phyloP scores from a whole-genome alignment of 2,888 invertebrate genomes.

The Calameuta idolon region DNA sequence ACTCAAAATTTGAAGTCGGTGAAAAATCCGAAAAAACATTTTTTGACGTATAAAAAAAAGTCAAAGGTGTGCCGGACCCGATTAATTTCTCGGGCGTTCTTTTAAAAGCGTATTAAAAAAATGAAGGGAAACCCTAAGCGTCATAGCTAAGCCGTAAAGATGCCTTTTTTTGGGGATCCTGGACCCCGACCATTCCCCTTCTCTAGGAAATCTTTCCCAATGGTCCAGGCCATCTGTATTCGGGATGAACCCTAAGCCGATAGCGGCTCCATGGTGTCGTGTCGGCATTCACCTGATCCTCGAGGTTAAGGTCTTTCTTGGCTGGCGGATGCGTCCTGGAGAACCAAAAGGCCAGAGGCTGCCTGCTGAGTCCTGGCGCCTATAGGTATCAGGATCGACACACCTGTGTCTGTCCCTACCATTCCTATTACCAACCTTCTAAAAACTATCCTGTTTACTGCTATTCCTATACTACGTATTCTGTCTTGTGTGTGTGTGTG shows the following conservation, averaged over 20 bases:
- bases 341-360: constrained; percentile 36
- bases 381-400: constrained; percentile 34
- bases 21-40: neutral
- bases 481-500: neutral
- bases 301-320: constrained; percentile 20
- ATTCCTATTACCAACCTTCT: constrained; percentile 6
- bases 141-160: constrained; percentile 12
- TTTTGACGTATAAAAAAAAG: constrained; percentile 1
- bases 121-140: neutral
- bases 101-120: neutral
- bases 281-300: constrained; percentile 26
- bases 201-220: neutral
- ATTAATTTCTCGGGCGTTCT: constrained; percentile 2
- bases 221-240: constrained; percentile 10
- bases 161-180: neutral
- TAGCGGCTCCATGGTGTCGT: constrained; percentile 7
- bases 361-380: constrained; percentile 53
- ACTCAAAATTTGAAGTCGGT: neutral
- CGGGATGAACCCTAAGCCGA: constrained; percentile 3
- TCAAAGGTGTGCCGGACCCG: constrained; percentile 7
- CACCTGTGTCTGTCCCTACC: constrained; percentile 44
- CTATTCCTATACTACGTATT: neutral
- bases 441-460: neutral
- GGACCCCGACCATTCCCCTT: neutral
- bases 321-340: constrained; percentile 19